These are phyloP conservation scores for Brenthis daphne DNA, from an alignment of 2,888 invertebrate genomes.

Conservation along the genomic window DNA sequence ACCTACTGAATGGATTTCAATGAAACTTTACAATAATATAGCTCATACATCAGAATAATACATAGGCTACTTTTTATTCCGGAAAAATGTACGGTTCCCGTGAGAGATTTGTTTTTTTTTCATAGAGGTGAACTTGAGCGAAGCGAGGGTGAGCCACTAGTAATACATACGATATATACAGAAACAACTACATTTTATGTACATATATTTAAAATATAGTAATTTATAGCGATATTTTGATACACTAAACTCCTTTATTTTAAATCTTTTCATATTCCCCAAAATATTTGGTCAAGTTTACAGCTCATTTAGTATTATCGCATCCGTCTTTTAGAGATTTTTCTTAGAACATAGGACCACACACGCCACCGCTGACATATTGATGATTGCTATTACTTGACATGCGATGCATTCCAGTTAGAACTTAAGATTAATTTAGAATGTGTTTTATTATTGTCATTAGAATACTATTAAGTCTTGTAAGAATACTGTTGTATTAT, in stretches of 20 bases:
- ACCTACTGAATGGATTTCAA: too few species aligned
- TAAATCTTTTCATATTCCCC: slow-evolving; percentile 1
- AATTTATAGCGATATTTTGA: not conserved
- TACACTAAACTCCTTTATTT: not conserved
- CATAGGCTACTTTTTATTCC: too few species aligned
- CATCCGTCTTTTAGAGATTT: slow-evolving; percentile 31
- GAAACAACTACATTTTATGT: too few species aligned
- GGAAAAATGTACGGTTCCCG: too few species aligned
- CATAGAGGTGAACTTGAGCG: too few species aligned
- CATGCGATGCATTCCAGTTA: slow-evolving; percentile 12
- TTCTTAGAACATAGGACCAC: slow-evolving; percentile 48
- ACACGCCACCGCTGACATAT: slow-evolving; percentile 45
- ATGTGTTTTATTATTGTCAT: not conserved
- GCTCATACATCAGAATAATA: too few species aligned
- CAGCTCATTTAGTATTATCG: slow-evolving; percentile 30
- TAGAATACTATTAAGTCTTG: too few species aligned
- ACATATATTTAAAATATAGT: not conserved
- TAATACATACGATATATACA: too few species aligned
- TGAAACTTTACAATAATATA: too few species aligned
- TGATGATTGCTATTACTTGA: slow-evolving; percentile 34
- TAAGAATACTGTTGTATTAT: not conserved
- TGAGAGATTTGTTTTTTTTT: too few species aligned
- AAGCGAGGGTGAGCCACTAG: too few species aligned
- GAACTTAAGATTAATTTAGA: slow-evolving; percentile 6
- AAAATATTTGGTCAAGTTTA: slow-evolving; percentile 23